Evolutionary conservation across 1,140 invertebrate species (phyloP), one percentile per base, ranked within the genome.

Genomic region (Dendroctonus valens): DNA sequence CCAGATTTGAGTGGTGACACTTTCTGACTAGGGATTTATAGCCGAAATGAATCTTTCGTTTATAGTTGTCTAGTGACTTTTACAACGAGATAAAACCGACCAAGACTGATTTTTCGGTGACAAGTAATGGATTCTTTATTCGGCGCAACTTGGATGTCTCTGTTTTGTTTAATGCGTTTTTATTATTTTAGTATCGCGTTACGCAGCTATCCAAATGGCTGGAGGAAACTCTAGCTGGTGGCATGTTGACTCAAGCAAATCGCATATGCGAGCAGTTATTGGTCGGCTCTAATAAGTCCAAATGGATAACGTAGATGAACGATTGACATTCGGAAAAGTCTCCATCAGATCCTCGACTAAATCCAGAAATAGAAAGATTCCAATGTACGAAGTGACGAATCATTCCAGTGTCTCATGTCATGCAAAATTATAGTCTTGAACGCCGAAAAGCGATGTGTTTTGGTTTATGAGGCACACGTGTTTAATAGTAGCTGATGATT

Each of bases 401-500:
- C 55, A 58, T 44, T 58, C 39, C 55, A 12, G 39, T 58, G 55
- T 58, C 55, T 26, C 46, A 40, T 44, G 55, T 58, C 55, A 40
- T 42, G 41, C 55, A 44, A 58, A 58, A 58, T 58, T 58, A 58
- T 58, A 41, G 55, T 44, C 55, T 54, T 58, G 12, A 40, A 26
- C 12, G 46, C 11, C 39, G 12, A 40, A 57, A 58, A 40, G 55
- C 39, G 7, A 58, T 44, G 55, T 14, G 55, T 26, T 26, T 26
- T 26, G 26, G 1, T 26, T 26, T 26, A 26, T 26, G 26, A 26
- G 26, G 26, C 26, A 9, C 41, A 15, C 55, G 46, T 42, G 55
- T 58, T 26, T 58, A 58, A 58, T 58, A 58, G 55, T 42, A 40
- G 41, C 7, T 14, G 55, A 58, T 58, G 55, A 44, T 58, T 58